Evolutionary conservation across 2,797 vertebrate species (phyloP).

Genomic region (Sebastes variabilis): DNA sequence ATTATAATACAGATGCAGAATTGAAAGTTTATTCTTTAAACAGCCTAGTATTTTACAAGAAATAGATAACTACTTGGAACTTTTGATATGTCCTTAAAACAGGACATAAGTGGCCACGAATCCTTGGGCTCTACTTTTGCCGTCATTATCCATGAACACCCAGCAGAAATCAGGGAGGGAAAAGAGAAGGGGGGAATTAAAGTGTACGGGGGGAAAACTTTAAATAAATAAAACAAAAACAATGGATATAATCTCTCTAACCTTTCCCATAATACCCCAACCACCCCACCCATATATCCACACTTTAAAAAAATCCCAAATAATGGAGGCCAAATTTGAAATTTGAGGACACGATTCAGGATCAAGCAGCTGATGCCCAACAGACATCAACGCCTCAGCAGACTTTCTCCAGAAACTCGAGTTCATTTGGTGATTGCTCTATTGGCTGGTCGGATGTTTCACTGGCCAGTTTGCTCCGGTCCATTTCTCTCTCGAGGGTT

Average conservation of each 20-base stretch:
- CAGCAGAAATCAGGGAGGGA: conserved; percentile 65
- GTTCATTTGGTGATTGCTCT: background rate
- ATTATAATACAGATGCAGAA: conserved; percentile 90
- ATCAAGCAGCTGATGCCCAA: conserved; percentile 5
- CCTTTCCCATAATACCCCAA: conserved; percentile 46
- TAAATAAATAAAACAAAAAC: conserved; percentile 81
- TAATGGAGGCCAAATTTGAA: conserved; percentile 41
- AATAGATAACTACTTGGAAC: conserved; percentile 87
- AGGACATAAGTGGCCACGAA: conserved; percentile 84
- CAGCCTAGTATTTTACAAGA: conserved; percentile 90
- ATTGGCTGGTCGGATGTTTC: conserved; percentile 17
- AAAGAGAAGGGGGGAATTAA: conserved; percentile 5
- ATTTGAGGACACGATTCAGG: background rate
- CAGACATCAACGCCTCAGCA: background rate
- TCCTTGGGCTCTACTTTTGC: conserved; percentile 79
- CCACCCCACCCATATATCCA: conserved; percentile 51
- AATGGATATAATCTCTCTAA: conserved; percentile 57
- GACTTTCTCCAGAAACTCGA: conserved; percentile 1
- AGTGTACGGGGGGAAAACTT: conserved; percentile 43
- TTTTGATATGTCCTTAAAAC: conserved; percentile 89
- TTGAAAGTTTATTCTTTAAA: conserved; percentile 90
- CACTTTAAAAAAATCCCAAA: conserved; percentile 24
- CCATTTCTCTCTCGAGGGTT: background rate
- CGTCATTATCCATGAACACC: conserved; percentile 78
- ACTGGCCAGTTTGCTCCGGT: conserved; percentile 25